Base-by-base conservation (phyloP, 2,797 vertebrate species). In the Syngnathus acus region DNA sequence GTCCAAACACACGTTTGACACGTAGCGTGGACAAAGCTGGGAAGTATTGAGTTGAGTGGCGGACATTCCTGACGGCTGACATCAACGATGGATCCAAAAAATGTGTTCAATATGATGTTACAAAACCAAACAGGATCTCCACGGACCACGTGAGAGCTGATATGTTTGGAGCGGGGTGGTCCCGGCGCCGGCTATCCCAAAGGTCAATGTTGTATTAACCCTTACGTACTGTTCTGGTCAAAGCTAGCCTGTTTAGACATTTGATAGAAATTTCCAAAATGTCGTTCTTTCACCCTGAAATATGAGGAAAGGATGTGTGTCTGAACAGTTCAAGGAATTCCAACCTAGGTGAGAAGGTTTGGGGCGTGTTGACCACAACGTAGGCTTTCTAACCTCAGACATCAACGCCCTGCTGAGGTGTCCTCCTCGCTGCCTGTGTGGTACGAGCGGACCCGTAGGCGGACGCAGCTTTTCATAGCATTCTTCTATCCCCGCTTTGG, bases 21-120 rank as follows among this genome's bases (percentile, higher is more conserved):
- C 63, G 42, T 81, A 77, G 71, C 60, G 61, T 69, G 64, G 72
- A 85, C 72, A 75, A 82, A 78, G 76, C 72, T 82, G 82, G 79
- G 82, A 84, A 83, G 87, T 86, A 88, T 89, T 75, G 21, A 81
- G 82, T 65, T 79, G 78, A 81, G 82, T 76, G 84, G 85, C 78
- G 86, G 78, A 82, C 89, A 91, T 92, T 90, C 89, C 84, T 81
- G 3, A 47, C 66, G 74, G 75, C 79, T 92, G 86, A 91, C 82
- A 85, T 90, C 86, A 90, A 63, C 37, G n/a, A 62, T 19, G 65
- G 61, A 84, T 86, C 74, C 59, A 74, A 67, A 42, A 72, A 84
- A 84, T 80, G 72, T 66, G 62, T 78, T 82, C 78, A 78, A 83
- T 87, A 79, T 79, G 81, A 84, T 77, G 71, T 86, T 78, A 76